Evolutionary conservation across 2,797 vertebrate genomes (phyloP), one percentile per base, ranked within the genome.

Genomic region (Channallabes apus): DNA sequence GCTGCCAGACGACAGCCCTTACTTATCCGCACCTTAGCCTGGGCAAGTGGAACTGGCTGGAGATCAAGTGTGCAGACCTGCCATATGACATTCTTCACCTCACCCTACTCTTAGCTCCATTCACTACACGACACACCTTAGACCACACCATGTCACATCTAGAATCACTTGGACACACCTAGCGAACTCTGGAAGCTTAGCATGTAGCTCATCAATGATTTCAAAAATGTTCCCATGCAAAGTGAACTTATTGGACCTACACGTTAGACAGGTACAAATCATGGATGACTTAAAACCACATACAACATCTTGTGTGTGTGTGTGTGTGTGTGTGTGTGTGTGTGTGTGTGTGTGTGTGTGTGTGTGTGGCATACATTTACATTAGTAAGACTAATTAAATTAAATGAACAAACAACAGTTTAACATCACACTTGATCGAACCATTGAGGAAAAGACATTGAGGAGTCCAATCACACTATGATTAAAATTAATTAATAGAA

Each of bases 31-130:
- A 38, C 35, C 58, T 41, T 58, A 29, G 62, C 38, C 41, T 62
- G 18, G 54, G 6, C 75, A 78, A 54, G 65, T 17, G 41, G 29
- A 83, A 77, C 65, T 59, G 64, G 29, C 83, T 41, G 64, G 46
- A 73, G 35, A 72, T 83, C 72, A 76, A 51, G 71, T 75, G 51
- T 80, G 38, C 65, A 78, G 68, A 80, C 87, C 72, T 79, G 83
- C 72, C 59, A 22, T 41, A 76, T 84, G 12, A 69, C 89, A 90
- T 90, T 90, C 87, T 79, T 72, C 46, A 35, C 56, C 56, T 72
- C 84, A 87, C 85, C 82, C 64, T 84, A 67, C 87, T 46, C 67
- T 14, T 41, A 61, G 46, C 22, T 59, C 61, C 24, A 80, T 85
- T 84, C 17, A 82, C 61, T 77, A 84, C 67, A 41, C 7, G 22